These are phyloP conservation scores for Turritopsis rubra DNA, from an alignment of 30 jellyfish, hydroid and myxozoan genomes.

Conservation along the genomic window DNA sequence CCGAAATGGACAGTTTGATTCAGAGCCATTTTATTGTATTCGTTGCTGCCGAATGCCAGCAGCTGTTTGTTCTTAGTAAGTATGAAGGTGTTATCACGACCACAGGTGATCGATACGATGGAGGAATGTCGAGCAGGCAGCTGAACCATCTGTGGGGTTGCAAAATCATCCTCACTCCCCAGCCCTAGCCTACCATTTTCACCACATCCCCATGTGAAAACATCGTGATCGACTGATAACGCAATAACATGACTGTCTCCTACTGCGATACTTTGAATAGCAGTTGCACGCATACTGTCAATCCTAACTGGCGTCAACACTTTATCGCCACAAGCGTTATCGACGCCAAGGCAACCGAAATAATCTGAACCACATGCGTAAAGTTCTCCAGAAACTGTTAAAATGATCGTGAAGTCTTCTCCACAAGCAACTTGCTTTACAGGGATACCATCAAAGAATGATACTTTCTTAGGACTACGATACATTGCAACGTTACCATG, in stretches of 20 bases:
- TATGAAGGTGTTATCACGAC: conserved; percentile 80
- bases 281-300: conserved; percentile 33
- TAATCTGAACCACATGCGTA: conserved; percentile 73
- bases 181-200: conserved; percentile 79
- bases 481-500: conserved; percentile 80
- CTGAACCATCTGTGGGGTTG: conserved; percentile 57
- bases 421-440: conserved; percentile 83
- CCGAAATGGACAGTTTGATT: conserved; percentile 66
- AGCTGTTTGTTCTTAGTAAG: conserved; percentile 48
- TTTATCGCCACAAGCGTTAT: conserved; percentile 41
- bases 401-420: conserved; percentile 71
- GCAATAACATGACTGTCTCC: conserved; percentile 94
- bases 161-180: conserved; percentile 63
- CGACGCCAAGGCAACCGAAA: conserved; percentile 81
- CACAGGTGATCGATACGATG: conserved; percentile 30
- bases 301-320: conserved; percentile 63
- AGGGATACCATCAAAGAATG: conserved; percentile 71
- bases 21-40: conserved; percentile 65
- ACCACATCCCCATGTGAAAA: conserved; percentile 92
- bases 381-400: conserved; percentile 53
- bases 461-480: conserved; percentile 72
- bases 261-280: conserved; percentile 51
- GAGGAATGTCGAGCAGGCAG: conserved; percentile 36
- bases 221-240: conserved; percentile 58
- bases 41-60: conserved; percentile 85